phyloP scores from a whole-genome alignment of 2,113 vertebrate species.

The Pteruthius melanotis region DNA sequence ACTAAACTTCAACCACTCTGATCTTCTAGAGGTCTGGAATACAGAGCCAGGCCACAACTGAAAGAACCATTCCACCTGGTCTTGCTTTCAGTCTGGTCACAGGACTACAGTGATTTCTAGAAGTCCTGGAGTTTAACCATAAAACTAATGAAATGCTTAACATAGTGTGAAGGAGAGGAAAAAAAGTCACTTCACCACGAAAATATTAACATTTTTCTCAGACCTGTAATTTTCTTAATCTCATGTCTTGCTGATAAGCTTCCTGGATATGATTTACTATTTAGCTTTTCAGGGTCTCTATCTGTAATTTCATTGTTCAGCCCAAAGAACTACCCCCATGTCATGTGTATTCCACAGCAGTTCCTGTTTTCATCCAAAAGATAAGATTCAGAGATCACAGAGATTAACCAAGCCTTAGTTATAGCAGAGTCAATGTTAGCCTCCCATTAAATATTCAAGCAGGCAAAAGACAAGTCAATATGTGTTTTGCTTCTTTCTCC shows the following conservation, averaged over 20 bases:
- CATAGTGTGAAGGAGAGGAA: neutral
- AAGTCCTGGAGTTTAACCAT: neutral
- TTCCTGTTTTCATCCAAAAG: neutral
- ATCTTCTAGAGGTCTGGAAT: neutral
- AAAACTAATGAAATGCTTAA: constrained; percentile 1
- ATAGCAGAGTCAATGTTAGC: neutral
- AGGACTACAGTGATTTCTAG: neutral
- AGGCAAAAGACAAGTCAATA: neutral
- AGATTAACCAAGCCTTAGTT: neutral
- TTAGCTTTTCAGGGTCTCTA: neutral
- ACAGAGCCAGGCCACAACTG: neutral
- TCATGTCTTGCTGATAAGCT: neutral
- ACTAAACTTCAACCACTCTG: neutral
- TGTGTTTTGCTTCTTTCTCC: neutral
- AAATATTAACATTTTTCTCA: neutral
- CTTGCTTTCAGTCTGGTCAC: neutral
- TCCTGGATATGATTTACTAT: neutral
- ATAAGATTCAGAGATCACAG: neutral
- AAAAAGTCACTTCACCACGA: neutral
- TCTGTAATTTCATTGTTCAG: neutral
- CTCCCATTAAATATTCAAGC: constrained; percentile 8
- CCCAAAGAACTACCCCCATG: neutral
- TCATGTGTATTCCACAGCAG: neutral
- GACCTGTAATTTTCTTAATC: constrained; percentile 22
- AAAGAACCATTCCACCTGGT: neutral